Conservation (phyloP, 2,797 vertebrate species). For the Thripadectes ignobilis region DNA sequence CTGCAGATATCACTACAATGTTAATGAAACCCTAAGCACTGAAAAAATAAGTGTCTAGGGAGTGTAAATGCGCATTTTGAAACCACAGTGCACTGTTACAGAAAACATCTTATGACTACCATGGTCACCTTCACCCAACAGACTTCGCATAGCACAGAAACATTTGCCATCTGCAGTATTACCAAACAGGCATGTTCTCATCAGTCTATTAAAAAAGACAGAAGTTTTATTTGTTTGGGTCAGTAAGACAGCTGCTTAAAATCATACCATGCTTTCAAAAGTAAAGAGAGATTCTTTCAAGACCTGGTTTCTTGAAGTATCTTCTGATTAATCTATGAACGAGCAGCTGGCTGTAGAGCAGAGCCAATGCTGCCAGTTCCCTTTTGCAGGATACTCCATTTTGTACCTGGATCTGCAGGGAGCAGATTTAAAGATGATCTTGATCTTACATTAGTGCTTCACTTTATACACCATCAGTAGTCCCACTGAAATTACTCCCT, state of each 20-base stretch:
- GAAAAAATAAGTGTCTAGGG: background rate
- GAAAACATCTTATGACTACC: background rate
- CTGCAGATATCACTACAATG: background rate
- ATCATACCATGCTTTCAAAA: background rate
- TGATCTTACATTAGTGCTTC: background rate
- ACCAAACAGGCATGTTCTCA: constrained; percentile 21
- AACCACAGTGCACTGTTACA: background rate
- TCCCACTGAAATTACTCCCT: background rate
- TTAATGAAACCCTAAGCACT: constrained; percentile 14
- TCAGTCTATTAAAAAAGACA: background rate
- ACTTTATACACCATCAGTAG: background rate
- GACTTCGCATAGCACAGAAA: background rate
- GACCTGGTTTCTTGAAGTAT: background rate
- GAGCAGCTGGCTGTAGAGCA: background rate
- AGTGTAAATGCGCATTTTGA: background rate
- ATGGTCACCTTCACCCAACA: constrained; percentile 3
- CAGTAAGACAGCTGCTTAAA: constrained; percentile 37
- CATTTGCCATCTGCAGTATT: constrained; percentile 15
- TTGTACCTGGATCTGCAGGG: background rate
- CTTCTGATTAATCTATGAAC: background rate
- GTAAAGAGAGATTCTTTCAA: background rate
- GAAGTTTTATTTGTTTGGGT: background rate
- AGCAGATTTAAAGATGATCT: background rate
- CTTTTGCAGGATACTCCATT: background rate
- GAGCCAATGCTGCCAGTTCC: background rate